Base-by-base conservation (phyloP, 1,140 invertebrate genomes). In the Phymorhynchus buccinoides region DNA sequence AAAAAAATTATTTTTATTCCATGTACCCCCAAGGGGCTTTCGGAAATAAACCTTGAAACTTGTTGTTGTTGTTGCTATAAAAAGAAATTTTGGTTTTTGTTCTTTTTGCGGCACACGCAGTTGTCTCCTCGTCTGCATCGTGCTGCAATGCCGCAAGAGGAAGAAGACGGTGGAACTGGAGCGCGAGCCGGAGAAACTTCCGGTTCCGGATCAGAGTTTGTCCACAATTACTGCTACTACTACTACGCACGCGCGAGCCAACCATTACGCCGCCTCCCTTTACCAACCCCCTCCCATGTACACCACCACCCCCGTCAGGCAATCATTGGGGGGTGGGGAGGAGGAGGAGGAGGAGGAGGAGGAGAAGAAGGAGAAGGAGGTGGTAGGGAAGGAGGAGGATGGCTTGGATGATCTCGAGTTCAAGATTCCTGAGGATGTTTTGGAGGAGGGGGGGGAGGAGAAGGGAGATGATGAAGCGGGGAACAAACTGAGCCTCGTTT, bases 111-210 rank as follows among this genome's bases (percentile, higher is more conserved):
- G n/a, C n/a, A n/a, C n/a, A n/a, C n/a, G 0, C 48, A 52, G 52
- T 14, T 82, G 81, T n/a, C 62, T 83, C 37, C 39, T 39, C 35
- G 27, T 44, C 62, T 83, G 81, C 66, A n/a, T 83, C 18, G 56
- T 56, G n/a, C 18, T 83, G 22, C 81, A 66, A 37, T 83, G 81
- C 62, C 81, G 81, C 81, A 62, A 66, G 6, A 83, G 73, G 81
- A 83, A 42, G 48, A 83, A 83, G 66, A 14, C 80, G 30, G 37
- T 83, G 56, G 81, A 83, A 18, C 39, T 83, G 35, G 81, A 83
- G 27, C 81, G 81, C 52, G 37, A 83, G 37, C 81, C 81, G 35
- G 81, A 83, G 62, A 83, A 83, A 44, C 62, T 83, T 39, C 81
- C 66, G 37, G 44, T 79, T 48, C 80, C 80, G 37, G n/a, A n/a